These are phyloP conservation scores for Clarias macrocephalus DNA, from an alignment of 2,113 vertebrate species.

Conservation along the genomic window DNA sequence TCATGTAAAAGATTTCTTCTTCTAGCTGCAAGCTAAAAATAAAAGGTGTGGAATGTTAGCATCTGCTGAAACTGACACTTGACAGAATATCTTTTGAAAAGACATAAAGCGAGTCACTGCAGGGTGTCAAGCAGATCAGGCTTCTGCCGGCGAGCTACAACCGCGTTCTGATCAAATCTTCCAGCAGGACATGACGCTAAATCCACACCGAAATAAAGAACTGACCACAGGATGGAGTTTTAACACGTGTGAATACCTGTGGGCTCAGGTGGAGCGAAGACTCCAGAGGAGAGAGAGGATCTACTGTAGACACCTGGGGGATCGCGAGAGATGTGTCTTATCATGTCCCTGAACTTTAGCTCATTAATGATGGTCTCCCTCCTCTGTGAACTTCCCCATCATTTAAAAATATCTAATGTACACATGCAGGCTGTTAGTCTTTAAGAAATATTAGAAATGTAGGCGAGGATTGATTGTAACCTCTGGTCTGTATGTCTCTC, in stretches of 20 bases:
- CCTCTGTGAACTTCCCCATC: too few species aligned
- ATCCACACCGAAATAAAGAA: neutral
- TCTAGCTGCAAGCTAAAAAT: neutral
- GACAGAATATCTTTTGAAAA: neutral
- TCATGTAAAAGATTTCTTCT: neutral
- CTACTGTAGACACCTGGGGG: too few species aligned
- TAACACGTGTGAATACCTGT: too few species aligned
- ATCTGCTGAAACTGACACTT: neutral
- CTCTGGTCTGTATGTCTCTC: too few species aligned
- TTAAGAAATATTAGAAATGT: neutral
- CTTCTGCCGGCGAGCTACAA: neutral
- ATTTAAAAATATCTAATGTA: too few species aligned
- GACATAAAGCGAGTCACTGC: neutral
- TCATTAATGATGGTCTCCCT: neutral
- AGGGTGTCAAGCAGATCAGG: neutral
- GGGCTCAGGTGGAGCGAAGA: too few species aligned
- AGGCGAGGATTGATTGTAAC: too few species aligned
- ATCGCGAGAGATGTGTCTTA: neutral
- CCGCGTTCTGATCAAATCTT: neutral
- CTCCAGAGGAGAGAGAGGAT: too few species aligned
- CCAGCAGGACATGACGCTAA: neutral
- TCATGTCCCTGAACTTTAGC: too few species aligned
- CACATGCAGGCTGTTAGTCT: neutral
- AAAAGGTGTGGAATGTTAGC: conserved; percentile 5
- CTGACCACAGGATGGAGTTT: neutral